phyloP scores from a whole-genome alignment of 2,113 vertebrate species.

The Oxyura jamaicensis region DNA sequence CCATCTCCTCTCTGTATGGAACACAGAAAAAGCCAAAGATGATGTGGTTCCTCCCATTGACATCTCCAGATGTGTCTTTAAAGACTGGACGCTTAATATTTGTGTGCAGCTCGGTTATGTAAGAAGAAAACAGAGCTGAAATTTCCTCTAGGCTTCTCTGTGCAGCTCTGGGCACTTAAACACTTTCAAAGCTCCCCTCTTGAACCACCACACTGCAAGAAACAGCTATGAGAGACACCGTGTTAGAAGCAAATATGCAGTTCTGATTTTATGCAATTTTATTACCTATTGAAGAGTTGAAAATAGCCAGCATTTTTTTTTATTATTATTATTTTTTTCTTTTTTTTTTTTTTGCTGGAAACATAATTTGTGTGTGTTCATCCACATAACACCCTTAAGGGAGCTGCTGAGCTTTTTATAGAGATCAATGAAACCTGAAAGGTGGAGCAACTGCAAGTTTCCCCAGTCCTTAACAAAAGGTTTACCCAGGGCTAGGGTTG shows the following conservation, averaged over 20 bases:
- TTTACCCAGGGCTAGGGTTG: not conserved
- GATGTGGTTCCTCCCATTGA: not conserved
- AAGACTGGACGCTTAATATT: not conserved
- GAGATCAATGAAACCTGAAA: conserved; percentile 46
- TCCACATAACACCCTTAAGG: not conserved
- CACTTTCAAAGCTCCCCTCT: not conserved
- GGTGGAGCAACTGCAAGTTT: conserved; percentile 27
- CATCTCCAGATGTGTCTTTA: not conserved
- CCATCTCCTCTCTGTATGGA: not conserved
- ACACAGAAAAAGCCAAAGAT: not conserved
- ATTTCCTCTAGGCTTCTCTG: not conserved
- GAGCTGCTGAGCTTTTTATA: conserved; percentile 7
- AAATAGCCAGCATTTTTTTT: not conserved
- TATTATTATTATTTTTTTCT: not conserved
- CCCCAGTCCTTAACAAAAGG: conserved; percentile 12
- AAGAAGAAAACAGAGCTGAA: not conserved
- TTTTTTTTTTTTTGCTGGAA: not conserved
- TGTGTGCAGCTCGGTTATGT: not conserved
- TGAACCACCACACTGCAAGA: not conserved
- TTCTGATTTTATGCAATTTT: not conserved
- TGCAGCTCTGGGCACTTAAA: not conserved
- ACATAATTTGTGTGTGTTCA: not conserved
- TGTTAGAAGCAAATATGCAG: not conserved
- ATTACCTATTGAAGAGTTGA: not conserved
- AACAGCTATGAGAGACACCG: accelerated